These are phyloP conservation scores for Tamandua tetradactyla DNA, from an alignment of 2,797 vertebrate genomes.

Conservation along the genomic window DNA sequence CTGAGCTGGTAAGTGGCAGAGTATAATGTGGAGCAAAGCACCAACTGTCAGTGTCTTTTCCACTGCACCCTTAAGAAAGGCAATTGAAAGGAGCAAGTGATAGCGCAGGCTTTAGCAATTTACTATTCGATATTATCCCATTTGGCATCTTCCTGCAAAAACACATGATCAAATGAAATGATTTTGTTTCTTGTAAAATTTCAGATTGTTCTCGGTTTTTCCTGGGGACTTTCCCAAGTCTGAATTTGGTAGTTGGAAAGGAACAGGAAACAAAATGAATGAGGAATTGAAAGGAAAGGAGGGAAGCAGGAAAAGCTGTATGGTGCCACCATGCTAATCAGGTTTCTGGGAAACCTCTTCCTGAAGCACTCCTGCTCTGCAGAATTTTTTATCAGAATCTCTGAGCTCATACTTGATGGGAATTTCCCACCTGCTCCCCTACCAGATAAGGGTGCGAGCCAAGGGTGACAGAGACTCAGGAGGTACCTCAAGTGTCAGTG, in stretches of 20 bases:
- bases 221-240: background rate
- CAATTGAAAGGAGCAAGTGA: background rate
- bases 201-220: background rate
- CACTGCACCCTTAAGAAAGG: background rate
- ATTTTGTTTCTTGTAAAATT: background rate
- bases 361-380: background rate
- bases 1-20: background rate
- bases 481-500: no score
- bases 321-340: background rate
- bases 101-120: background rate
- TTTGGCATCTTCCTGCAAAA: background rate
- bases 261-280: background rate
- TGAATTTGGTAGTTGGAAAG: background rate
- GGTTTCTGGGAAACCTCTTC: no score
- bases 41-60: background rate
- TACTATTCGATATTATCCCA: background rate
- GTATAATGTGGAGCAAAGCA: background rate
- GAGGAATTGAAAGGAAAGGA: background rate
- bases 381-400: background rate
- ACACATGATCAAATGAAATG: background rate
- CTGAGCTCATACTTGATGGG: background rate
- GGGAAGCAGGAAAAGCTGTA: background rate
- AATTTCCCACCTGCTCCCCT: background rate
- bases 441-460: background rate
- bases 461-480: rapidly evolving